A percentile compares a stretch with the other conserved stretches of the same genome.
Evolutionary conservation across 2,888 invertebrate species (phyloP).

Genomic region (Stenchaetothrips biformis): DNA sequence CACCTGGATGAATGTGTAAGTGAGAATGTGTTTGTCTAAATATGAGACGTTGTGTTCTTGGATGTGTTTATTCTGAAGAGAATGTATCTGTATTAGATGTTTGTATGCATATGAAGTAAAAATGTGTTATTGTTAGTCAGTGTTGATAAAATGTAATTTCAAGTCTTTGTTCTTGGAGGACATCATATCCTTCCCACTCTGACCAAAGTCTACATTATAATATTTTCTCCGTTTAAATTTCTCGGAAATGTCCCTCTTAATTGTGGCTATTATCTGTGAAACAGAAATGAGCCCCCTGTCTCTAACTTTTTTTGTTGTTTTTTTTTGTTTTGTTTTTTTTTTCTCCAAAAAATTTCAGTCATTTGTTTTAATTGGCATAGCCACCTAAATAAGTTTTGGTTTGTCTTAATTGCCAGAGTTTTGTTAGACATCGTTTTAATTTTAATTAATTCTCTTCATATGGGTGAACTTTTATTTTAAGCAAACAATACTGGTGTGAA

Average conservation of each 20-base stretch:
- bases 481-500: conserved; percentile 1
- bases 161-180: conserved; percentile 14
- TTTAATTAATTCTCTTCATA: background rate
- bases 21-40: background rate
- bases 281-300: background rate
- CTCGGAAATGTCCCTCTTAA: background rate
- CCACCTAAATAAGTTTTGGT: background rate
- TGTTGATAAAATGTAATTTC: background rate
- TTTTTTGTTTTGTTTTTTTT: background rate
- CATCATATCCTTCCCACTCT: background rate
- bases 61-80: background rate
- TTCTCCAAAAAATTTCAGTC: background rate
- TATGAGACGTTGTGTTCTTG: background rate
- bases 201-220: conserved; percentile 16
- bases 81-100: background rate
- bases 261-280: background rate
- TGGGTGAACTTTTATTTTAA: background rate
- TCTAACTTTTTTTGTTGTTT: background rate
- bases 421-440: background rate
- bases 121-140: background rate
- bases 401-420: background rate
- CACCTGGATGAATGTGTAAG: background rate
- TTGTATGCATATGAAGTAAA: background rate
- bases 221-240: background rate
- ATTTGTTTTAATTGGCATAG: conserved; percentile 8